Base-by-base conservation (phyloP, 2,797 vertebrate genomes). In the Diplodus sargus region DNA sequence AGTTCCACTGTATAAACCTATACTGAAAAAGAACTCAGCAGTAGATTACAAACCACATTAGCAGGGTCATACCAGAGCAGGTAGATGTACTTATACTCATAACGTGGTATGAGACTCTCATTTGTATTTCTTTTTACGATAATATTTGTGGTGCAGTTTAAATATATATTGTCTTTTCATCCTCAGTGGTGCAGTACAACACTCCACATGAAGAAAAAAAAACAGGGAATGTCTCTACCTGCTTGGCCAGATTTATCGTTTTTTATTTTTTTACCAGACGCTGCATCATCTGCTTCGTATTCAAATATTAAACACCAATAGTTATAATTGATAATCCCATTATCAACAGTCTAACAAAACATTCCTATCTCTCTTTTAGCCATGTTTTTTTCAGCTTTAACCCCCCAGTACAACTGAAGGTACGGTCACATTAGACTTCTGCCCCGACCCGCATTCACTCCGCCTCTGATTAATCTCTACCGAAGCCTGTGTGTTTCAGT, bases 1-100 rank as follows among this genome's bases (percentile, higher is more conserved):
- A 70, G 34, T 61, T 83, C 54, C 68, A 49, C 77, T 86, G 52
- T 79, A 75, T 60, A 70, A 65, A 76, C 39, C 0, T 64, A 10
- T 58, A 56, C 47, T 81, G 63, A 79, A 64, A 70, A 49, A 39
- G 34, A 22, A 73, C 56, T 84, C 58, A 4, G 30, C 45, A 61
- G 63, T 20, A 53, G 23, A 74, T 49, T 42, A 53, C 4, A 59
- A 73, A 74, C 25, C 47, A 65, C 56, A 23, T 25, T 34, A 62
- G 25, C 57, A 59, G 53, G 25, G 28, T 70, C n/a, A 8, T 16
- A 64, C 43, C 39, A 63, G 45, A 71, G 66, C 48, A 51, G 57
- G 34, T 14, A 61, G 3, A 57, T 28, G 5, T 63, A 78, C 72
- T 43, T 66, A 18, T 51, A 49, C 59, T 45, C 60, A 78, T 70